A percentile compares a stretch with the other conserved stretches of the same genome.
These are phyloP conservation scores for Schizopygopsis malacanthus DNA, from an alignment of 2,797 vertebrate species.

Conservation along the genomic window DNA sequence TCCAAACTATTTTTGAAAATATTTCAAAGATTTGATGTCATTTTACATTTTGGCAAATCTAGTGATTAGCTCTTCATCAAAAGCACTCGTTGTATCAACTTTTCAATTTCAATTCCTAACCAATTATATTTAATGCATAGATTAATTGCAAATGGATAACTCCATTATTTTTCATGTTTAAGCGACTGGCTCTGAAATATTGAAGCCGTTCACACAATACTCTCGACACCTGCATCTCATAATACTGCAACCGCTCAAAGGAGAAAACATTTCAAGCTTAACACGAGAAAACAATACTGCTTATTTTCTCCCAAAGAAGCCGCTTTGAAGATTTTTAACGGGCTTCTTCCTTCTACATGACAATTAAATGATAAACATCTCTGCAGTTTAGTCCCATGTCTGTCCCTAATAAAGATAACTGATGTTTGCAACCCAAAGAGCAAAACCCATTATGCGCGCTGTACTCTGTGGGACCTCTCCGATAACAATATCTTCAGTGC, in stretches of 20 bases:
- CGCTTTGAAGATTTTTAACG: conserved; percentile 36
- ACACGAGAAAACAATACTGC: conserved; percentile 15
- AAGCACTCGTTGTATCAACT: background rate
- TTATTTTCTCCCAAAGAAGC: conserved; percentile 27
- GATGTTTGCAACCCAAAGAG: conserved; percentile 59
- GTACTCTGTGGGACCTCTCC: conserved; percentile 55
- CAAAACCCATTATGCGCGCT: conserved; percentile 55
- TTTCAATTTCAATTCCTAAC: conserved; percentile 1
- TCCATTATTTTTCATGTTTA: conserved; percentile 13
- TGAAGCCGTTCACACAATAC: background rate
- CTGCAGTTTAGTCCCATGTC: conserved; percentile 48
- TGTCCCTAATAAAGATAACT: conserved; percentile 62
- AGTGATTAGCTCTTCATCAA: background rate
- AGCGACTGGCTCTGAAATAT: background rate
- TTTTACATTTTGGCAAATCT: no score
- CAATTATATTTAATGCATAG: conserved; percentile 36
- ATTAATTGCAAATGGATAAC: conserved; percentile 34
- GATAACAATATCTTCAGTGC: conserved; percentile 60
- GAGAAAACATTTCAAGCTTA: conserved; percentile 4
- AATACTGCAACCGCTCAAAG: background rate
- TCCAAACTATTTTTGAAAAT: no score
- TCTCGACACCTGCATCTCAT: background rate
- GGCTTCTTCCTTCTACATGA: conserved; percentile 24
- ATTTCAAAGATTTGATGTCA: background rate
- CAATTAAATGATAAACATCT: conserved; percentile 62